Percentiles rank a stretch among this genome's conserved stretches.
Evolutionary conservation across 1,140 invertebrate genomes (phyloP).

Genomic region (Drosophila sp.): DNA sequence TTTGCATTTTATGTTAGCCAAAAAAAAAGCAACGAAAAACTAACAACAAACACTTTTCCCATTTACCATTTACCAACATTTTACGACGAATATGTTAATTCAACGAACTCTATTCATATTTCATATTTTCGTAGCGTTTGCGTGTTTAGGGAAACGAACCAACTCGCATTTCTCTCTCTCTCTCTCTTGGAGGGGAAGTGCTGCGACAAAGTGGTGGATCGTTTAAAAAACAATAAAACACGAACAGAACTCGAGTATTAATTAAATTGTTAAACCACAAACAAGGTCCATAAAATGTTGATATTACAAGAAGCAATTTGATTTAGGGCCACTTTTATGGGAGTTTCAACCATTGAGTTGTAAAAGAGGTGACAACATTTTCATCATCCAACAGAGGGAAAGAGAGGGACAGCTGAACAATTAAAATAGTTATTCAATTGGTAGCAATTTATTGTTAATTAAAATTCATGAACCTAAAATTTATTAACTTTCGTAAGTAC

Average conservation of each 20-base stretch:
- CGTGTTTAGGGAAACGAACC: conserved; percentile 44
- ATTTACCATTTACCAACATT: conserved; percentile 47
- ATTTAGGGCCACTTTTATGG: conserved; percentile 39
- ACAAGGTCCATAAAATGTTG: conserved; percentile 58
- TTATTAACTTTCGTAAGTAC: too few species aligned
- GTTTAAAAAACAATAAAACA: conserved; percentile 82
- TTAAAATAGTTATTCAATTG: not conserved
- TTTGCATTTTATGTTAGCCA: conserved; percentile 51
- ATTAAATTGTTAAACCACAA: conserved; percentile 77
- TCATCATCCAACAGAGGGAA: too few species aligned
- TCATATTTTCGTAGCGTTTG: conserved; percentile 63
- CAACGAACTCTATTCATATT: conserved; percentile 64
- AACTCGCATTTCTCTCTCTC: not conserved
- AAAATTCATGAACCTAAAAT: not conserved
- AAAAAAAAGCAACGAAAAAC: conserved; percentile 16
- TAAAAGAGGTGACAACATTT: conserved; percentile 36
- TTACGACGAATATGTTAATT: conserved; percentile 63
- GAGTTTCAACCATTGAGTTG: conserved; percentile 28
- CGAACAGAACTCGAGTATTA: conserved; percentile 62
- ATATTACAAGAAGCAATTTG: conserved; percentile 32
- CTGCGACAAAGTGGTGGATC: conserved; percentile 75
- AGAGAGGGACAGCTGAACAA: not conserved
- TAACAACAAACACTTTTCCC: conserved; percentile 15
- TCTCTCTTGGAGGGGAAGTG: conserved; percentile 30
- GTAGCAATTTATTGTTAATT: not conserved